phyloP scores from a whole-genome alignment of 1,140 invertebrate genomes.

The Drosophila pachea region DNA sequence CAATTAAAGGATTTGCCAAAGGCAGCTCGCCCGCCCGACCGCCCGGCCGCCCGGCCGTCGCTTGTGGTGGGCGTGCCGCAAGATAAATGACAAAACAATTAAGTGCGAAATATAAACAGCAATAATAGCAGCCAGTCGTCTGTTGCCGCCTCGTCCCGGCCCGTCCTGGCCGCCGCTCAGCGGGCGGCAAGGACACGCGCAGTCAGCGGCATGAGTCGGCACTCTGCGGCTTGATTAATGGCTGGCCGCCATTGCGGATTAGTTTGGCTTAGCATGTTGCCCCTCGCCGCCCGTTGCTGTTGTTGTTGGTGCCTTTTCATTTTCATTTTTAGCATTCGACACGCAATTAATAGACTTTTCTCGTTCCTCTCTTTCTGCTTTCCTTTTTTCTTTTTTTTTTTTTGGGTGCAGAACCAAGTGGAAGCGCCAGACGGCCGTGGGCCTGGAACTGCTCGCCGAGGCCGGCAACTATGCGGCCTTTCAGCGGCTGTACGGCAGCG shows the following conservation, averaged over 20 bases:
- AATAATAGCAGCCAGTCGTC: conserved; percentile 29
- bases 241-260: conserved; percentile 7
- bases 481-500: conserved; percentile 92
- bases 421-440: conserved; percentile 99
- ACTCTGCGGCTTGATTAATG: conserved; percentile 42
- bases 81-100: conserved; percentile 78
- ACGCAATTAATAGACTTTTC: conserved; percentile 34
- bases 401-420: conserved; percentile 94
- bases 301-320: background rate
- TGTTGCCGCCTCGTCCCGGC: conserved; percentile 8
- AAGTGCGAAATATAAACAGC: conserved; percentile 78
- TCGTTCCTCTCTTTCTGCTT: conserved; percentile 54
- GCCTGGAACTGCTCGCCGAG: conserved; percentile 96
- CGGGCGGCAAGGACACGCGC: conserved; percentile 40
- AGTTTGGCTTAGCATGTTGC: conserved; percentile 7
- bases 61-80: conserved; percentile 37
- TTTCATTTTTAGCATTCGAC: conserved; percentile 35
- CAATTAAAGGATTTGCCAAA: conserved; percentile 71
- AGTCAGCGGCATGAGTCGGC: conserved; percentile 45
- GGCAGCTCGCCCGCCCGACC: background rate
- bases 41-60: background rate
- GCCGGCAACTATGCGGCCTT: conserved; percentile 98
- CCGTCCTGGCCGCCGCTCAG: conserved; percentile 15
- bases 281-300: background rate
- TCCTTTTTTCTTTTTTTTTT: conserved; percentile 8